Evolutionary conservation across 1,140 invertebrate genomes (phyloP), one percentile per base, ranked within the genome.

Genomic region (Scaptomyza pallida): DNA sequence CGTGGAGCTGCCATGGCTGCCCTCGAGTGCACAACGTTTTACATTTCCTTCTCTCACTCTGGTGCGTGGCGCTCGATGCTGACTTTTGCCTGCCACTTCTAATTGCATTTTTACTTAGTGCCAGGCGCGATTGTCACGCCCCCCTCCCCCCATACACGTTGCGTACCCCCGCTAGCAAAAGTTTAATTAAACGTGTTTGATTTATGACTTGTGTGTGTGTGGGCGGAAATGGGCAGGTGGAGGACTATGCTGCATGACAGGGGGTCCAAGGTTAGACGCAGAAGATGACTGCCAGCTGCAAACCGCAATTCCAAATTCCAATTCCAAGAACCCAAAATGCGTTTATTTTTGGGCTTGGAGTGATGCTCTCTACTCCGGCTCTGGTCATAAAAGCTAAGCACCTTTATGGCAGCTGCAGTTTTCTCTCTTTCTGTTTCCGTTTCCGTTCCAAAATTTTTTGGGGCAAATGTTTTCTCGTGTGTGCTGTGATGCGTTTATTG

Each of bases 161-260:
- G 6, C 55, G 43, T 6, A 6, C 2, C 16, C n/a, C 43, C 37
- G 44, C 41, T 64, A 55, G 70, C 76, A 74, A 81, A 88, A 88
- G 82, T 86, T 86, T 86, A 86, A 86, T 86, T 86, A 86, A 86
- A 86, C 81, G 82, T 88, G 65, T 81, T 88, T 86, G 81, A 86
- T 86, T 86, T 86, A 86, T 86, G 81, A 81, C 82, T 88, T 37
- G 33, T 37, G 10, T 75, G 19, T 41, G 55, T 21, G 16, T 55
- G 73, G 61, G 33, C 60, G 40, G 50, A n/a, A n/a, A 1, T 9
- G 26, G 6, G 26, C 1, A 2, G 26, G 26, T 6, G 5, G 23
- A 26, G 23, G n/a, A n/a, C 4, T 26, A 6, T 26, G 23, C 47
- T 9, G 9, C 48, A 45, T 35, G 23, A 2, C 21, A 10, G 23